Evolutionary conservation across 2,113 vertebrate species (phyloP), one percentile per base, ranked within the genome.

Genomic region (Crotalus viridis): DNA sequence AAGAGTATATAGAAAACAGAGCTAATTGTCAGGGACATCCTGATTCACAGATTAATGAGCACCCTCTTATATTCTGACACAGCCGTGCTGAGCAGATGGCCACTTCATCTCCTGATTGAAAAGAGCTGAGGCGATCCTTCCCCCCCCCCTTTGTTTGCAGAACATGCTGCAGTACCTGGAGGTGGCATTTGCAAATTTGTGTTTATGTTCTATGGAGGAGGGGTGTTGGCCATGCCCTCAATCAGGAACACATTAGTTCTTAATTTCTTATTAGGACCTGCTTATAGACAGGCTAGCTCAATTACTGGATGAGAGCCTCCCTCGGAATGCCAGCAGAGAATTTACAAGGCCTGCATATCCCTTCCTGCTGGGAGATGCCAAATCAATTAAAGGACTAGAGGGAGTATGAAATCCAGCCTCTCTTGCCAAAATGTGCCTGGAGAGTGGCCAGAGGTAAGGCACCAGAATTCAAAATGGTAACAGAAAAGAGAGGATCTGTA

Each of bases 231-330:
- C 0, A 26, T 96, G 91, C 94, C 95, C 95, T 96, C 0, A 92
- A 81, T 94, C 97, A 96, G 96, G 97, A 97, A 97, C 97, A 97
- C 97, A 94, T 94, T 97, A 95, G 95, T 97, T 96, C 97, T 97
- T 98, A 98, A 98, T 98, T 98, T 98, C 97, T 98, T 88, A 94
- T 97, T 95, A 97, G 97, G 94, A 96, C 96, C 94, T 3, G 95
- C 97, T 98, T 97, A 97, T 98, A 97, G 96, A 97, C 97, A 97
- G 96, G 96, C 94, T 96, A 93, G 96, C 97, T 95, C 97, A 98
- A 98, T 98, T 98, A 98, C 97, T 95, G 94, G 94, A 97, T 97
- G 96, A 97, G 96, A 96, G 96, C 97, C 98, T 98, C 98, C 98
- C 97, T 96, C 97, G 94, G 97, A 96, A 96, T 94, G 93, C 96